Evolutionary conservation across 2,113 vertebrate genomes (phyloP), one percentile per base, ranked within the genome.

Genomic region (Herpailurus yagouaroundi): DNA sequence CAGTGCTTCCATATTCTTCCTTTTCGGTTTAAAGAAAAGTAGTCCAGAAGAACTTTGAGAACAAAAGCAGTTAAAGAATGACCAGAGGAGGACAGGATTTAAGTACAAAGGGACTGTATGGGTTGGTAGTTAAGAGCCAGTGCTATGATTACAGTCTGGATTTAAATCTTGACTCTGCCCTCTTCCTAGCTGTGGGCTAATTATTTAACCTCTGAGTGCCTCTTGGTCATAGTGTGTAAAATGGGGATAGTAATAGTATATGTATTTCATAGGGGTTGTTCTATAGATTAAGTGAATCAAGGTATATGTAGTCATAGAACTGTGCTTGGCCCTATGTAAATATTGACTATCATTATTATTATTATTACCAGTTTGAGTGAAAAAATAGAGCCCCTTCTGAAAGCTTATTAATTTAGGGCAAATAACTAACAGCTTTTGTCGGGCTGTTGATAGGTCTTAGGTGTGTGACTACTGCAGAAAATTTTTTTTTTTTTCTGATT

Each of bases 11-110:
- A 36, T 82, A 31, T 88, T 91, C 23, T 92, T 97, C 95, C 10
- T 73, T 66, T 95, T 77, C 41, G 87, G n/a, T 92, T 96, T 89
- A 64, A 96, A 96, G 87, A 96, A 97, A 94, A 92, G 33, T 95
- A 90, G 19, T 92, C 95, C 79, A 94, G 82, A 93, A 88, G 80
- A 94, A 94, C 76, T 97, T 97, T 76, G 71, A 93, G 84, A 96
- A 74, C 36, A 50, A 88, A 93, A 88, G 13, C 66, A 71, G 41
- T 88, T 91, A 18, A 97, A 80, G 81, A 89, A 41, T 95, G 41
- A 83, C 69, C n/a, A 73, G 63, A 90, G 52, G 41, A 91, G 57
- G 60, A 80, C 38, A 92, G 16, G 64, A 64, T 85, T 92, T 95
- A 91, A 95, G 81, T 94, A 50, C 41, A 90, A 73, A 96, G 77